phyloP scores from a whole-genome alignment of 2,113 vertebrate genomes.

The Planiliza haematocheilus region DNA sequence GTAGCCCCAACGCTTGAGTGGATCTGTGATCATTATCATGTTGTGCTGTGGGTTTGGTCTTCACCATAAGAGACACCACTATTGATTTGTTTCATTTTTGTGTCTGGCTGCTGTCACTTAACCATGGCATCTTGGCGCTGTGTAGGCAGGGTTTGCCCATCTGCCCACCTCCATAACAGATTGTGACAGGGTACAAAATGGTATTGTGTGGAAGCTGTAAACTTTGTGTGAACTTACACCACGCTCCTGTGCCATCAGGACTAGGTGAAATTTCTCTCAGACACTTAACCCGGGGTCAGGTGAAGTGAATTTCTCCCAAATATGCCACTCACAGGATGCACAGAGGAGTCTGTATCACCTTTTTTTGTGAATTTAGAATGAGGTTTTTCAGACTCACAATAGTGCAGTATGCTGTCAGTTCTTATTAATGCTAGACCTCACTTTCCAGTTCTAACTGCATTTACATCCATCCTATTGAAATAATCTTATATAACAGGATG shows the following conservation, averaged over 20 bases:
- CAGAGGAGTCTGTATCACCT: slow-evolving; percentile 36
- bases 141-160: slow-evolving; percentile 52
- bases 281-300: slow-evolving; percentile 48
- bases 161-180: slow-evolving; percentile 32
- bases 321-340: slow-evolving; percentile 27
- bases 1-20: slow-evolving; percentile 68
- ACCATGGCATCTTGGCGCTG: slow-evolving; percentile 51
- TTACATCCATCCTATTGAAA: slow-evolving; percentile 41
- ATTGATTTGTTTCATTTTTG: slow-evolving; percentile 74
- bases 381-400: slow-evolving; percentile 42
- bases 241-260: slow-evolving; percentile 13
- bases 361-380: slow-evolving; percentile 51
- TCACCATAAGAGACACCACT: slow-evolving; percentile 63
- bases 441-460: slow-evolving; percentile 31
- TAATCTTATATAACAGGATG: not conserved
- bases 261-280: slow-evolving; percentile 25
- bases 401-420: slow-evolving; percentile 21
- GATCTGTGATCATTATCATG: slow-evolving; percentile 72
- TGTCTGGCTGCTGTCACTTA: slow-evolving; percentile 70
- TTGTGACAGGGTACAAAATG: slow-evolving; percentile 48
- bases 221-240: slow-evolving; percentile 73
- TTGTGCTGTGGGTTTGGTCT: slow-evolving; percentile 64
- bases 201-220: slow-evolving; percentile 43
- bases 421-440: slow-evolving; percentile 55
- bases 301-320: slow-evolving; percentile 50